Conservation (phyloP, 2,113 vertebrate genomes). For the Stigmatopora nigra region DNA sequence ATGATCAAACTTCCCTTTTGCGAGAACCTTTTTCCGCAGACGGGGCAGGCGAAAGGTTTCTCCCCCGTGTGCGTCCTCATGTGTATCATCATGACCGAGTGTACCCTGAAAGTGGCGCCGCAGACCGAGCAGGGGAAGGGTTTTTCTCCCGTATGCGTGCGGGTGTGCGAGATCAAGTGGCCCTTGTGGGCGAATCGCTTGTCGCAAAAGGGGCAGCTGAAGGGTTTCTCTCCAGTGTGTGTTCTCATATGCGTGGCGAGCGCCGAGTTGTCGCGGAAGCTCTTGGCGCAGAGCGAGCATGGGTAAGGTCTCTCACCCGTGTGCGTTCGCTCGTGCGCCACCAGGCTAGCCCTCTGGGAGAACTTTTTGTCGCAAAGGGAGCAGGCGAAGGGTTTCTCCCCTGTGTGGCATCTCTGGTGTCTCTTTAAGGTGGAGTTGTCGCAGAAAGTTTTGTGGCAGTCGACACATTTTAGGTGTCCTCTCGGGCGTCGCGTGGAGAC, state of each 20-base stretch:
- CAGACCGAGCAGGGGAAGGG: neutral
- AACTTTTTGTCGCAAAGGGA: too few relatives aligned
- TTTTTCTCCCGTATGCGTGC: neutral
- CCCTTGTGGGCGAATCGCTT: neutral
- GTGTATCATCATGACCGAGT: neutral
- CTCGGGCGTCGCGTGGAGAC: neutral
- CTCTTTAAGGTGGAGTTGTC: too few relatives aligned
- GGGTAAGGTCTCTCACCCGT: too few relatives aligned
- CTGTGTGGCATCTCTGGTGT: too few relatives aligned
- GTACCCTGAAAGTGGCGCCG: neutral
- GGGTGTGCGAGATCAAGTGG: neutral
- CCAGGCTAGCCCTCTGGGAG: too few relatives aligned
- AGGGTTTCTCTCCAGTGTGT: constrained; percentile 1
- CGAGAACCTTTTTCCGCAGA: neutral
- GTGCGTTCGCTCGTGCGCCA: too few relatives aligned
- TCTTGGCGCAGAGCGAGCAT: too few relatives aligned
- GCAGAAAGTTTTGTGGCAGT: too few relatives aligned
- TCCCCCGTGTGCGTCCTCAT: constrained; percentile 1
- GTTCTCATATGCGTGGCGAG: neutral
- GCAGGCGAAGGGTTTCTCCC: too few relatives aligned
- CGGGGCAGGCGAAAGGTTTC: neutral
- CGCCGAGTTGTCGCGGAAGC: too few relatives aligned
- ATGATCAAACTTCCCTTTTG: neutral
- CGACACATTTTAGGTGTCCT: too few relatives aligned
- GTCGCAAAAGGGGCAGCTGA: neutral